Evolutionary conservation across 2,888 invertebrate genomes (phyloP).

Genomic region (Parnassius apollo): DNA sequence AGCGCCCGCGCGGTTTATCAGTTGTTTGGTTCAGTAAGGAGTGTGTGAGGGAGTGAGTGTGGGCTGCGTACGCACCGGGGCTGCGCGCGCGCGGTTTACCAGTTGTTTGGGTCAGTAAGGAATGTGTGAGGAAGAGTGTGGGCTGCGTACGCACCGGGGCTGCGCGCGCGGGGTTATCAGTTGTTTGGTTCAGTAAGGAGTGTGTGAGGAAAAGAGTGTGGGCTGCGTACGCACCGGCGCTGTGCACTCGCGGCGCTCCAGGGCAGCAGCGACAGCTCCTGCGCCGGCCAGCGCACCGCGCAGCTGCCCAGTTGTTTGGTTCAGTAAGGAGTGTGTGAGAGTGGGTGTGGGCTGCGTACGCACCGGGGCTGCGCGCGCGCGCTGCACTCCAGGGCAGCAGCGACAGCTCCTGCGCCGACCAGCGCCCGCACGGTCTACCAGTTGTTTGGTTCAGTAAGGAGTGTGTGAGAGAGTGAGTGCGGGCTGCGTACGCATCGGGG

Average conservation of each 20-base stretch:
- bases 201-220: background rate
- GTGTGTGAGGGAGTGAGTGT: background rate
- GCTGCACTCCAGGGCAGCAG: conserved; percentile 74
- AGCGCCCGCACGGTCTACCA: conserved; percentile 65
- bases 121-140: no score
- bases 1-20: conserved; percentile 65
- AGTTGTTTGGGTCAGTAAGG: background rate
- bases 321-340: no score
- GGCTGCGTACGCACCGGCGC: conserved; percentile 40
- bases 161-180: no score
- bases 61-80: no score
- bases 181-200: no score
- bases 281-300: conserved; percentile 66
- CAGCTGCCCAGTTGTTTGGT: conserved; percentile 65
- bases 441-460: background rate
- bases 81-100: no score
- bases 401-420: conserved; percentile 68
- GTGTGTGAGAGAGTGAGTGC: background rate
- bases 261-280: conserved; percentile 68
- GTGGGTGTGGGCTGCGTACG: no score
- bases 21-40: background rate
- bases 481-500: no score
- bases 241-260: conserved; percentile 68
- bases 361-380: no score
- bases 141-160: no score